Evolutionary conservation across 2,113 vertebrate genomes (phyloP).

Genomic region (Erythrocercus mccallii): DNA sequence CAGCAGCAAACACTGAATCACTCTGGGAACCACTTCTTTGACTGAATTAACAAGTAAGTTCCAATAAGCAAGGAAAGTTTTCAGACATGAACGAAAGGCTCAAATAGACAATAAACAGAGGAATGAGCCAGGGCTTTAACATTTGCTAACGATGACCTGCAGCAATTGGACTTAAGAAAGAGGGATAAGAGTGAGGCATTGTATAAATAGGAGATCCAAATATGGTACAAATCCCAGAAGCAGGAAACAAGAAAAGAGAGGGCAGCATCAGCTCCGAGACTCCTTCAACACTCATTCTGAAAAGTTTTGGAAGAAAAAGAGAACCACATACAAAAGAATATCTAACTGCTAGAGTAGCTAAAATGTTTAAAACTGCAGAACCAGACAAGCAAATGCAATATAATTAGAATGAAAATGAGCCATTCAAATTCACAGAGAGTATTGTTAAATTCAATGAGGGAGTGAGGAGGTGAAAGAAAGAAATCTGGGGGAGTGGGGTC

Average conservation of each 20-base stretch:
- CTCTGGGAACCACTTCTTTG: not conserved
- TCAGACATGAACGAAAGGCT: not conserved
- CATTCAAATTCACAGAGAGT: not conserved
- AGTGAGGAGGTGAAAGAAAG: not conserved
- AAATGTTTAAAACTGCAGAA: not conserved
- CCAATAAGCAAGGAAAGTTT: not conserved
- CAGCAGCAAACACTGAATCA: not conserved
- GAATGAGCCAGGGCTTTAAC: not conserved
- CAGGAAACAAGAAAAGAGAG: not conserved
- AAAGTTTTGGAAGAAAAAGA: not conserved
- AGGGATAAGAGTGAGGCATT: not conserved
- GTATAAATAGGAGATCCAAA: not conserved
- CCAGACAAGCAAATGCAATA: not conserved
- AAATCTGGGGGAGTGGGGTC: not conserved
- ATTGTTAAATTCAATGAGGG: not conserved
- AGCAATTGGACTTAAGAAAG: not conserved
- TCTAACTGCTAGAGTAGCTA: not conserved
- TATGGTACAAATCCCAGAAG: not conserved
- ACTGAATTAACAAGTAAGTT: not conserved
- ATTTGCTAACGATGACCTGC: not conserved
- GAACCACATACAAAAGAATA: not conserved
- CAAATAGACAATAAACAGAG: not conserved
- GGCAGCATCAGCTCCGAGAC: not conserved
- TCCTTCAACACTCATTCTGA: not conserved
- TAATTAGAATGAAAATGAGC: not conserved